These are phyloP conservation scores for Cairina moschata DNA, from an alignment of 2,113 vertebrate genomes.

Conservation along the genomic window DNA sequence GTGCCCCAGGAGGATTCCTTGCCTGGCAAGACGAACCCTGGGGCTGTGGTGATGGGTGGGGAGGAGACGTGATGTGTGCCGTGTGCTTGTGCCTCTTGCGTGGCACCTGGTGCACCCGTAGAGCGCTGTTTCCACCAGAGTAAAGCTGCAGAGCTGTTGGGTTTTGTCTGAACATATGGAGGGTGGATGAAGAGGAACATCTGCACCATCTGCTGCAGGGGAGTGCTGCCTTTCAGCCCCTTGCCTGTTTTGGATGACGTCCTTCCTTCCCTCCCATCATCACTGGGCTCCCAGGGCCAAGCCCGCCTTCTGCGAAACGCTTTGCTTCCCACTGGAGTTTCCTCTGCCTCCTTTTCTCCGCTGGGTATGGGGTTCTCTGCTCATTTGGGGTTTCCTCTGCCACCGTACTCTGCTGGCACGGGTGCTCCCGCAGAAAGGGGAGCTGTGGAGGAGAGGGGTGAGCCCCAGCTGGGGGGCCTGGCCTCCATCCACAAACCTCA, in stretches of 20 bases:
- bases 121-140: background rate
- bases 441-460: background rate
- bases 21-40: rapidly evolving
- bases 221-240: background rate
- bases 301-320: background rate
- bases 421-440: background rate
- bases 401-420: background rate
- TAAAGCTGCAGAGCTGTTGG: background rate
- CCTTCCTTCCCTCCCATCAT: background rate
- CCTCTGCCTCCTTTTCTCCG: background rate
- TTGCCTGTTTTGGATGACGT: background rate
- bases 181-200: background rate
- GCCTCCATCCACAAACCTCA: too few relatives aligned
- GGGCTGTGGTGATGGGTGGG: background rate
- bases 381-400: background rate
- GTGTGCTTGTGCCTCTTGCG: rapidly evolving
- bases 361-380: too few relatives aligned
- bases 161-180: background rate
- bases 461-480: background rate
- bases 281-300: rapidly evolving
- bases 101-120: rapidly evolving
- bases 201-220: background rate
- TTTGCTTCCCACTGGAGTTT: background rate
- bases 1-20: rapidly evolving
- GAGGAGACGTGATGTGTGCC: background rate